Percentiles rank a stretch among this genome's conserved stretches.
Conservation (phyloP, 1,140 invertebrate species). For the Hypsibius dujardini region DNA sequence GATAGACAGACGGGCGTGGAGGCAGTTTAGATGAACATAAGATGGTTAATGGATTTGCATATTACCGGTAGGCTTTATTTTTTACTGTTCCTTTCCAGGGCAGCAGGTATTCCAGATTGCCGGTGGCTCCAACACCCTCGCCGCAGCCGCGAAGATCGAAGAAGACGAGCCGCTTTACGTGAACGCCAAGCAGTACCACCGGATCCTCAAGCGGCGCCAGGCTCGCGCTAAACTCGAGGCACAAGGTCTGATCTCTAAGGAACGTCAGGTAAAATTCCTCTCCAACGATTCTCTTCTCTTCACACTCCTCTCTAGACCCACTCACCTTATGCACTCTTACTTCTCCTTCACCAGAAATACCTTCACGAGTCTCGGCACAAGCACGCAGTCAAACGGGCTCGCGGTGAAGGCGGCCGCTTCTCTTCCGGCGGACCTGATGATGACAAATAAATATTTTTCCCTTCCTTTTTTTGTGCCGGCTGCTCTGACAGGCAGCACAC, state of each 20-base stretch:
- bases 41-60: too few species aligned
- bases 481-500: too few species aligned
- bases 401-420: slow-evolving; percentile 89
- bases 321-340: slow-evolving; percentile 19
- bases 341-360: slow-evolving; percentile 62
- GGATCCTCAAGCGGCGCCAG: slow-evolving; percentile 71
- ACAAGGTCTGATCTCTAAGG: slow-evolving; percentile 84
- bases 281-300: too few species aligned
- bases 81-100: neutral
- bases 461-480: too few species aligned
- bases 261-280: slow-evolving; percentile 52
- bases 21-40: too few species aligned
- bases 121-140: neutral
- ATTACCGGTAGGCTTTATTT: neutral
- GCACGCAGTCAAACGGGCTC: slow-evolving; percentile 89
- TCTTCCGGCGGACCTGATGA: slow-evolving; percentile 40
- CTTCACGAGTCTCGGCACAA: slow-evolving; percentile 92
- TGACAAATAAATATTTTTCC: too few species aligned
- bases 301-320: neutral
- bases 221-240: slow-evolving; percentile 75
- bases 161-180: slow-evolving; percentile 90
- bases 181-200: slow-evolving; percentile 92
- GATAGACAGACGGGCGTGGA: too few species aligned
- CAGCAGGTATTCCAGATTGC: slow-evolving; percentile 6
- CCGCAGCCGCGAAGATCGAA: slow-evolving; percentile 45